Evolutionary conservation across 2,888 invertebrate species (phyloP).

Genomic region (Xestobium rufovillosum): DNA sequence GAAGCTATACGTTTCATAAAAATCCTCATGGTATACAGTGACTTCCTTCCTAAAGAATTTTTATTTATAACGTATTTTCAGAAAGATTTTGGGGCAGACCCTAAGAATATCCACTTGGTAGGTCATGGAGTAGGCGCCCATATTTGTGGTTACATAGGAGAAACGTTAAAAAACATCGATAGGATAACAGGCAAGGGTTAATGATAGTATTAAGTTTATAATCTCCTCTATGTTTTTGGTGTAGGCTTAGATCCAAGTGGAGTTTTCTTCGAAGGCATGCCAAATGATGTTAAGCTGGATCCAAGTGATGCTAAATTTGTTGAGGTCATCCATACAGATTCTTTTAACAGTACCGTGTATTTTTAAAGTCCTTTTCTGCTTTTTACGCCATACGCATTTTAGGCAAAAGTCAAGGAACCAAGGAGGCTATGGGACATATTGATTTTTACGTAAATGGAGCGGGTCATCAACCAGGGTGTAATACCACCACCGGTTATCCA

Average conservation of each 20-base stretch:
- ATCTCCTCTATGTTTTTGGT: constrained; percentile 13
- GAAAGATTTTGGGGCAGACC: too few species aligned
- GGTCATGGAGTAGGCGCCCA: constrained; percentile 49
- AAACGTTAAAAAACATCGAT: constrained; percentile 31
- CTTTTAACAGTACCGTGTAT: constrained; percentile 28
- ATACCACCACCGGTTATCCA: constrained; percentile 27
- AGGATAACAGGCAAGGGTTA: constrained; percentile 35
- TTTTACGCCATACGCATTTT: constrained; percentile 13
- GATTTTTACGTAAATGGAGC: constrained; percentile 43
- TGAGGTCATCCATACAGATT: constrained; percentile 53
- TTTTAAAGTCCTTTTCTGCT: constrained; percentile 2
- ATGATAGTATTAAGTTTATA: constrained; percentile 3
- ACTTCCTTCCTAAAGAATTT: too few species aligned
- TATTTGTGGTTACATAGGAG: constrained; percentile 47
- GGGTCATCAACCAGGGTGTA: constrained; percentile 39
- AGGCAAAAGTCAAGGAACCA: constrained; percentile 39
- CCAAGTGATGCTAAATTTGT: constrained; percentile 49
- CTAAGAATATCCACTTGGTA: constrained; percentile 42
- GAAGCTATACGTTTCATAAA: constrained; percentile 43
- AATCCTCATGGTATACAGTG: constrained; percentile 35
- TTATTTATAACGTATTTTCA: too few species aligned
- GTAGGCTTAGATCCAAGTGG: constrained; percentile 54
- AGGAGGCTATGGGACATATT: constrained; percentile 36
- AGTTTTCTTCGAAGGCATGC: constrained; percentile 49
- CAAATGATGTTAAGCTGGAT: constrained; percentile 47